Percentiles rank a stretch among this genome's conserved stretches.
Evolutionary conservation across 2,888 invertebrate species (phyloP).

Genomic region (Dinocampus coccinellae): DNA sequence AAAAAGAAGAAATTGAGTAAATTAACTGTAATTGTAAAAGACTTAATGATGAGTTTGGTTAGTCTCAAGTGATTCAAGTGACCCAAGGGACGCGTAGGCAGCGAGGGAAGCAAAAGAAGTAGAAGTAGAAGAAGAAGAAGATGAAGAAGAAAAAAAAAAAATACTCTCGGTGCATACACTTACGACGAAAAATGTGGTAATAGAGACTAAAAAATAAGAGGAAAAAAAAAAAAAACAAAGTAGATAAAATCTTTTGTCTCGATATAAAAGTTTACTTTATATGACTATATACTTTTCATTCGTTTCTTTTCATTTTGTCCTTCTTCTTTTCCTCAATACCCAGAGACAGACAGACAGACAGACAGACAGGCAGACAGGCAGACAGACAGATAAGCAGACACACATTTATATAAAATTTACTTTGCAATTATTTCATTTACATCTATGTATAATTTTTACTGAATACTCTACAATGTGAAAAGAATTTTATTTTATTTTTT

Average conservation of each 20-base stretch:
- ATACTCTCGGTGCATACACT: neutral
- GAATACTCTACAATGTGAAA: neutral
- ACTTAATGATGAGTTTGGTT: neutral
- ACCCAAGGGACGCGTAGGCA: too few species aligned
- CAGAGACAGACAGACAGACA: too few species aligned
- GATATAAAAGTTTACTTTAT: neutral
- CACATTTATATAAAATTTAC: too few species aligned
- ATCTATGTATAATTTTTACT: neutral
- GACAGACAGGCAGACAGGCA: too few species aligned
- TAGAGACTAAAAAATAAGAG: neutral
- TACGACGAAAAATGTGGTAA: neutral
- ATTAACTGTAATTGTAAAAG: neutral
- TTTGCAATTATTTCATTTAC: neutral
- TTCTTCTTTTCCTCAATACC: neutral
- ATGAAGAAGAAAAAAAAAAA: neutral
- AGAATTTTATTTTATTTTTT: too few species aligned
- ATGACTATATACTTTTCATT: neutral
- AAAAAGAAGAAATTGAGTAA: too few species aligned
- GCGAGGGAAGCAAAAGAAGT: too few species aligned
- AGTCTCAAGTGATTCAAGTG: neutral
- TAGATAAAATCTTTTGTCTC: neutral
- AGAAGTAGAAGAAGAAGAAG: neutral
- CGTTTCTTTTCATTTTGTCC: neutral
- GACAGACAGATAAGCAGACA: too few species aligned
- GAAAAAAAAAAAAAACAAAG: neutral